Base-by-base conservation (phyloP, 2,797 vertebrate species). In the Anniella stebbinsi region DNA sequence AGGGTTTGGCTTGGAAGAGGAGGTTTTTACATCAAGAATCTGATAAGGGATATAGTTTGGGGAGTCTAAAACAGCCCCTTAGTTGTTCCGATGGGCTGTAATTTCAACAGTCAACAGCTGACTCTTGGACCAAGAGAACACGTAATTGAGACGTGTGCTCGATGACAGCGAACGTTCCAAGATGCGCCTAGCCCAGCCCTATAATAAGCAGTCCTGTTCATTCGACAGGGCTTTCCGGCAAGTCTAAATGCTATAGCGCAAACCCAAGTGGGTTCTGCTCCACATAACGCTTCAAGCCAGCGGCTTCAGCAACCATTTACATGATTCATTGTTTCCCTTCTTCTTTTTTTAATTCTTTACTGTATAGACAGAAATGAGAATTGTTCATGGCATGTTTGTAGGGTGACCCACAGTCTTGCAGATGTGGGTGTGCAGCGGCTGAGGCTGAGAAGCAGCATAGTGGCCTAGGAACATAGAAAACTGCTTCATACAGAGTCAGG, bases 81-180 rank as follows among this genome's bases (percentile, higher is more conserved):
- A 85, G 54, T 54, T 3, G 63, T 51, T 48, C 8, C 13, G 17
- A 67, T 7, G 30, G 84, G 30, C 70, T 82, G 70, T 76, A 76
- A 86, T 86, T 70, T 86, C 60, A 86, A 38, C 80, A n/a, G 72
- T 25, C 15, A 21, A 36, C 12, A 23, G 70, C 63, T 60, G 77
- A 36, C 45, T 86, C 54, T 76, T 80, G 54, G 45, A 36, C 83
- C 83, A 82, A 51, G 67, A 75, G 63, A 89, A 87, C 57, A 17
- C 60, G 48, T 67, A 82, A 87, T 78, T 87, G 51, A 17, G 25
- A 75, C 33, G 17, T 13, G 48, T 66, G 78, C 72, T 76, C 21
- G 3, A 38, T 13, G 36, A 51, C 33, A 67, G 18, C 7, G 21
- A 66, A 45, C 38, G 5, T 63, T 57, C 48, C 36, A 33, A 30